Conservation (phyloP, 2,888 invertebrate genomes). For the Teleiodes luculella region DNA sequence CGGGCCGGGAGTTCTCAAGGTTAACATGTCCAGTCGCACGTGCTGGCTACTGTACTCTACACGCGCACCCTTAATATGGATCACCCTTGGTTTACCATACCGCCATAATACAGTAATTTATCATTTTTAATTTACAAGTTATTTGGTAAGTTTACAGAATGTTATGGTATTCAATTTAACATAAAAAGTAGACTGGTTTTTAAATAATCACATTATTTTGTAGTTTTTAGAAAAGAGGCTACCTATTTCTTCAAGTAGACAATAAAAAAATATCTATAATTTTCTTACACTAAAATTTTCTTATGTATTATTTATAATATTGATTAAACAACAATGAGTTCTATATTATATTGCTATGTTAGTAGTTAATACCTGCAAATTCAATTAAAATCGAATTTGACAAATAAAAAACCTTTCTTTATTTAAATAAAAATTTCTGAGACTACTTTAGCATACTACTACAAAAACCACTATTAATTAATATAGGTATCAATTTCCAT, state of each 20-base stretch:
- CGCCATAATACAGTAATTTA: background rate
- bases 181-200: background rate
- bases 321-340: background rate
- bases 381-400: background rate
- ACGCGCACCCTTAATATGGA: too few species aligned
- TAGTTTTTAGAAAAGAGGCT: background rate
- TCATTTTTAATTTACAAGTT: background rate
- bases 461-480: background rate
- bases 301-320: slow-evolving; percentile 16
- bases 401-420: background rate
- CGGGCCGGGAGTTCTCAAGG: too few species aligned
- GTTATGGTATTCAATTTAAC: background rate
- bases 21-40: too few species aligned
- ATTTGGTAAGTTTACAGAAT: background rate
- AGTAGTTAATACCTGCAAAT: background rate
- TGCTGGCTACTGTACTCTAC: too few species aligned
- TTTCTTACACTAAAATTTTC: slow-evolving; percentile 34
- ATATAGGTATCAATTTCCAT: background rate
- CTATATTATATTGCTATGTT: background rate
- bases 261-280: slow-evolving; percentile 24
- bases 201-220: background rate
- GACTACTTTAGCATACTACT: background rate
- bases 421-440: slow-evolving; percentile 5
- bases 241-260: background rate
- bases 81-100: too few species aligned